Evolutionary conservation across 2,888 invertebrate species (phyloP), one percentile per base, ranked within the genome.

Genomic region (Chrysolina haemoptera): DNA sequence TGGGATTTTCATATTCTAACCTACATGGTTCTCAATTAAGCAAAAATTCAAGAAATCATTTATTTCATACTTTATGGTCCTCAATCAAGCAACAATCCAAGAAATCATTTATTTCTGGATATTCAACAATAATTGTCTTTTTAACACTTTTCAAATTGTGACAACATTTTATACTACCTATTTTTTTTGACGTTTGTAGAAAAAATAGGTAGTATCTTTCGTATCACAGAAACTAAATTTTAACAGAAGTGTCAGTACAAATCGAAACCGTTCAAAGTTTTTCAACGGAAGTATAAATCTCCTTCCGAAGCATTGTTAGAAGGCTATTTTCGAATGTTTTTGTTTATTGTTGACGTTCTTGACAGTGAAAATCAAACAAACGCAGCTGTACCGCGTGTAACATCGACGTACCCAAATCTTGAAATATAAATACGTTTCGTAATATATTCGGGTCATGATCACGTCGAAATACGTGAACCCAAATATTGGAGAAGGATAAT

Each of bases 371-470:
- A 53, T 35, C 9, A 67, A 16, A 55, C 18, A 67, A 65, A 67
- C 55, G 55, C 67, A 67, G 67, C 50, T 67, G 41, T 35, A 14
- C 55, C 40, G 50, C 50, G 67, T 18, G 67, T 35, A 53, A 46
- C 14, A 48, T 20, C 53, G 53, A 40, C 50, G 50, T 11, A 62
- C 48, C 46, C n/a, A 35, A 62, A 68, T 68, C 22, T 46, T 14
- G 22, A n/a, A 10, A 43, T 48, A 65, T 65, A 65, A 55, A 40
- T 70, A 64, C 46, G 55, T 69, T 59, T 69, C 59, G 59, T 62
- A 62, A 67, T 62, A 69, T 65, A 70, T 70, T 64, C 64, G 65
- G 70, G 70, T 55, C 70, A 64, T 22, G 70, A 65, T 62, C 62
- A 35, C 48, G 48, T 35, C 27, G 22, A 12, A 11, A 62, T 35